These are phyloP conservation scores for Adelges cooleyi DNA, from an alignment of 1,140 invertebrate species.

Conservation along the genomic window DNA sequence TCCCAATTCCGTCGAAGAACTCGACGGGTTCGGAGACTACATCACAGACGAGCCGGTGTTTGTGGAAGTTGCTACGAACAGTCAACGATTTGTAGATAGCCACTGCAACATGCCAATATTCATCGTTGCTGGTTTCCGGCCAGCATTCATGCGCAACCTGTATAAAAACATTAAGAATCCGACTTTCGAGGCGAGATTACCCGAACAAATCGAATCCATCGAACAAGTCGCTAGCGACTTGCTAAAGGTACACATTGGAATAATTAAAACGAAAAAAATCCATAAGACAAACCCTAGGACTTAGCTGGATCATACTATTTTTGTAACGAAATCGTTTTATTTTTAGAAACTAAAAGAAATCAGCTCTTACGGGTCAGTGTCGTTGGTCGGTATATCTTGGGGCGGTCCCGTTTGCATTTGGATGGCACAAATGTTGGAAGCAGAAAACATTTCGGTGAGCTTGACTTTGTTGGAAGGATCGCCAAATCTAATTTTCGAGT, in stretches of 20 bases:
- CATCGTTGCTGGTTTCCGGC: not conserved
- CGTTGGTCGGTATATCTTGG: slow-evolving; percentile 27
- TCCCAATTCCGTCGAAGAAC: not conserved
- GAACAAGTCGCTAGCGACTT: slow-evolving; percentile 13
- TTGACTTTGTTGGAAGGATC: not conserved
- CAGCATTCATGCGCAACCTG: not conserved
- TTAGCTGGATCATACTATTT: no score
- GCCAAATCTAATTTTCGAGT: not conserved
- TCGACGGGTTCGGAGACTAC: not conserved
- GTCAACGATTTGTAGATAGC: not conserved
- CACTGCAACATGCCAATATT: not conserved
- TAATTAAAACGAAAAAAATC: no score
- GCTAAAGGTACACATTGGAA: no score
- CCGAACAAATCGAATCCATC: slow-evolving; percentile 10
- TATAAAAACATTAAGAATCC: slow-evolving; percentile 3
- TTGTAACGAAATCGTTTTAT: no score
- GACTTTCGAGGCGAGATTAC: slow-evolving; percentile 15
- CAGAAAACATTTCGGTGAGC: not conserved
- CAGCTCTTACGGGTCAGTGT: not conserved
- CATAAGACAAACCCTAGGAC: no score
- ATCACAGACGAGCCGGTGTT: not conserved
- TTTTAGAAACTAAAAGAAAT: slow-evolving; percentile 6
- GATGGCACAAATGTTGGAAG: slow-evolving; percentile 27
- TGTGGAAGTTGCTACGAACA: not conserved
- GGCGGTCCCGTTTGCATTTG: slow-evolving; percentile 16